phyloP scores from a whole-genome alignment of 2,888 invertebrate species.

The Orgyia antiqua region DNA sequence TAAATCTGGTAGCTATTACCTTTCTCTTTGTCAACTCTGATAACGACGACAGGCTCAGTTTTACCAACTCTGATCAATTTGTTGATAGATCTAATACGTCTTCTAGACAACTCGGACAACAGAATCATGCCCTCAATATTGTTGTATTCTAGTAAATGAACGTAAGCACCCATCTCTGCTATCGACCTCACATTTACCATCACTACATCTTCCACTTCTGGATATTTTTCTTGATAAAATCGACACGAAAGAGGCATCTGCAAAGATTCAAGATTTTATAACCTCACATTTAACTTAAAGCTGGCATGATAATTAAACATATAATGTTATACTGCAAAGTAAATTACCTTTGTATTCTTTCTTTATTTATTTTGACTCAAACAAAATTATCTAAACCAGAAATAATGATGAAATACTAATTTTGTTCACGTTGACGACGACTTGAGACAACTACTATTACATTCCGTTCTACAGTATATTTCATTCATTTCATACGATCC shows the following conservation, averaged over 20 bases:
- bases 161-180: conserved; percentile 99
- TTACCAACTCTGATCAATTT: conserved; percentile 99
- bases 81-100: conserved; percentile 99
- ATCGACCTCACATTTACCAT: conserved; percentile 99
- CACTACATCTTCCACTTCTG: conserved; percentile 99
- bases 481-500: too few relatives aligned
- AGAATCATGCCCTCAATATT: conserved; percentile 99
- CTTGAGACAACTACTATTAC: too few relatives aligned
- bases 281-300: conserved; percentile 42
- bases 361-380: conserved; percentile 26
- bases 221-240: conserved; percentile 98
- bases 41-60: conserved; percentile 99
- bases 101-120: conserved; percentile 96
- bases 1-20: too few relatives aligned
- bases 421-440: conserved; percentile 63
- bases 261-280: conserved; percentile 42
- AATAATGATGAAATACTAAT: conserved; percentile 56
- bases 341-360: conserved; percentile 42
- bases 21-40: conserved; percentile 99
- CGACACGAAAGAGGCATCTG: conserved; percentile 95
- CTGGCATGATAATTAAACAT: too few relatives aligned
- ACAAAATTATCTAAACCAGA: conserved; percentile 23
- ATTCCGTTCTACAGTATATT: too few relatives aligned
- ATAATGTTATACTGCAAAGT: neutral
- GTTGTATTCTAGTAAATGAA: conserved; percentile 97